phyloP scores from a whole-genome alignment of 2,797 vertebrate genomes.

The Anolis apletophallus region DNA sequence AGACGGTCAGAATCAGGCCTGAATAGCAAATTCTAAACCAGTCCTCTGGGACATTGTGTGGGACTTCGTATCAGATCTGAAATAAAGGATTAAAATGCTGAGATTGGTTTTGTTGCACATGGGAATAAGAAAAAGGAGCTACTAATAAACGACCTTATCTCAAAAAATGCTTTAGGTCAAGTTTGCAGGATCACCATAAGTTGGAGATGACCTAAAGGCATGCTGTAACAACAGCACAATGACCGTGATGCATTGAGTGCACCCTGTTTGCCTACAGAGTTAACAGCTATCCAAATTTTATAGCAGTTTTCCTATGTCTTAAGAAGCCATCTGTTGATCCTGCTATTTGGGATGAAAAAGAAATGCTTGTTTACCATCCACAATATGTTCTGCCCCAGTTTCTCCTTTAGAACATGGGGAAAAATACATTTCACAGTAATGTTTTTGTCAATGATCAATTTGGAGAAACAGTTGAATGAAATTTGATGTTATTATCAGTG shows the following conservation, averaged over 20 bases:
- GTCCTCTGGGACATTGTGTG: not conserved
- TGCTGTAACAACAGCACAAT: not conserved
- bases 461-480: not conserved
- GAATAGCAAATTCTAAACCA: not conserved
- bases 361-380: not conserved
- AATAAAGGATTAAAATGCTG: conserved; percentile 5
- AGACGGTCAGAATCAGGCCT: conserved; percentile 10
- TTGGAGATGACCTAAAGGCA: too few species aligned
- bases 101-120: conserved; percentile 16
- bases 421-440: not conserved
- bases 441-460: not conserved
- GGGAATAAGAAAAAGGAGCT: not conserved
- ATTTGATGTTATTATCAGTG: too few species aligned
- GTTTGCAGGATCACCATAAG: too few species aligned
- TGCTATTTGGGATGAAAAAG: conserved; percentile 5
- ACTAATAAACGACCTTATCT: not conserved
- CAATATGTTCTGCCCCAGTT: not conserved
- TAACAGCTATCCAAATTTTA: conserved; percentile 20
- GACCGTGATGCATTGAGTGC: not conserved
- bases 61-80: not conserved
- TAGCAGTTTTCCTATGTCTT: not conserved
- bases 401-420: not conserved
- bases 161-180: not conserved
- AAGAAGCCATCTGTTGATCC: conserved; percentile 13
- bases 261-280: not conserved